Base-by-base conservation (phyloP, 2,888 invertebrate genomes). In the Nezara viridula region DNA sequence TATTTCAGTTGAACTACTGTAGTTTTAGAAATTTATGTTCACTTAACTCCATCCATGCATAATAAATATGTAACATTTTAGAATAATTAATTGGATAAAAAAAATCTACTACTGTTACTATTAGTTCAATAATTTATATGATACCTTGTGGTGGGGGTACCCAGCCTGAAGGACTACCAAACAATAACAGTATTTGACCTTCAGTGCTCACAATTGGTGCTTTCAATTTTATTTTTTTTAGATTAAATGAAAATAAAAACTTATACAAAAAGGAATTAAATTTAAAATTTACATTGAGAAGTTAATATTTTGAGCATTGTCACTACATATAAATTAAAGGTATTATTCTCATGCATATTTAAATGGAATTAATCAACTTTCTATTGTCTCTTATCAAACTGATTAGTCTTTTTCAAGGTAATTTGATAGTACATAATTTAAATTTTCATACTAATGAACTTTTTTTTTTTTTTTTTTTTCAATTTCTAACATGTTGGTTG, bases 151-250 rank as follows among this genome's bases (percentile, higher is more conserved):
- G 81, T 44, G 81, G 81, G 81, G 81, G 81, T 4, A 44, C 44
- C 44, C n/a, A 44, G 81, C 44, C 44, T 81, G 81, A 81, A 81
- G 81, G 81, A 81, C 81, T 44, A 10, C n/a, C 44, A 44, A 40
- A 81, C 81, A 81, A 81, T n/a, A 81, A 81, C 81, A 81, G 81
- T 81, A n/a, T 81, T 44, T 44, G 81, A 44, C 81, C 81, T 81
- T 81, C 81, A 44, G 81, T 81, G 44, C n/a, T 81, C 21, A 81
- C 44, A 14, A 44, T 44, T 81, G 44, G 81, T 81, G 44, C 81
- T n/a, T n/a, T 44, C 10, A 7, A 5, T 66, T 32, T 66, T 66
- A 19, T 52, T 24, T 52, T 52, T 24, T 24, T 21, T 66, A 66
- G 21, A 60, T 27, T 60, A 37, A 66, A 66, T 14, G 7, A 37